Evolutionary conservation across 1,140 invertebrate species (phyloP).

Genomic region (Anadara kagoshimensis): DNA sequence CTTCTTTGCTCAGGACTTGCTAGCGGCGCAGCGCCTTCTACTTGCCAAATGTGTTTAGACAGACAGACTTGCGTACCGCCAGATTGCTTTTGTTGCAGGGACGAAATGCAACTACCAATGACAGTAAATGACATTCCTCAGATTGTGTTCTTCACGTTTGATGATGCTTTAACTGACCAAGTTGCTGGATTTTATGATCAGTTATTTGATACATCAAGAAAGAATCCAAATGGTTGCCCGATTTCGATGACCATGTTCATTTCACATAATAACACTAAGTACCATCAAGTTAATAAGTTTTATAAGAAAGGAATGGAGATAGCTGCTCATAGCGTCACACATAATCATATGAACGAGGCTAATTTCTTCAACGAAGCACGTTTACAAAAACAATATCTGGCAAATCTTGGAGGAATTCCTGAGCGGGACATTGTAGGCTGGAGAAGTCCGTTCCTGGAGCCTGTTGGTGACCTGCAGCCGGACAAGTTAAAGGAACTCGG

Average conservation of each 20-base stretch:
- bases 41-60: conserved; percentile 41
- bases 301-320: conserved; percentile 92
- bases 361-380: conserved; percentile 50
- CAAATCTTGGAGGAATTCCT: conserved; percentile 48
- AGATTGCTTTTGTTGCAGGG: conserved; percentile 89
- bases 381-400: conserved; percentile 49
- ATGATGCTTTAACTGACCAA: conserved; percentile 59
- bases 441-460: conserved; percentile 59
- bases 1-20: too few species aligned
- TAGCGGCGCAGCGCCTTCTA: conserved; percentile 21
- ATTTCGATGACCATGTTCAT: conserved; percentile 88
- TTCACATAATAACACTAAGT: conserved; percentile 88
- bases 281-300: conserved; percentile 86
- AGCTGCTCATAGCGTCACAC: conserved; percentile 86
- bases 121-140: conserved; percentile 53
- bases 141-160: conserved; percentile 65
- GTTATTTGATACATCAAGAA: conserved; percentile 73
- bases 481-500: conserved; percentile 48
- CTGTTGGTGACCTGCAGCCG: conserved; percentile 53
- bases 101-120: conserved; percentile 71
- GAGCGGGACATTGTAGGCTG: conserved; percentile 52
- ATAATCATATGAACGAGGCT: conserved; percentile 49
- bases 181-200: conserved; percentile 50
- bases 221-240: conserved; percentile 89
- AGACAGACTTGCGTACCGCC: conserved; percentile 86